Base-by-base conservation (phyloP, 2,113 vertebrate genomes). In the Mesitornis unicolor region DNA sequence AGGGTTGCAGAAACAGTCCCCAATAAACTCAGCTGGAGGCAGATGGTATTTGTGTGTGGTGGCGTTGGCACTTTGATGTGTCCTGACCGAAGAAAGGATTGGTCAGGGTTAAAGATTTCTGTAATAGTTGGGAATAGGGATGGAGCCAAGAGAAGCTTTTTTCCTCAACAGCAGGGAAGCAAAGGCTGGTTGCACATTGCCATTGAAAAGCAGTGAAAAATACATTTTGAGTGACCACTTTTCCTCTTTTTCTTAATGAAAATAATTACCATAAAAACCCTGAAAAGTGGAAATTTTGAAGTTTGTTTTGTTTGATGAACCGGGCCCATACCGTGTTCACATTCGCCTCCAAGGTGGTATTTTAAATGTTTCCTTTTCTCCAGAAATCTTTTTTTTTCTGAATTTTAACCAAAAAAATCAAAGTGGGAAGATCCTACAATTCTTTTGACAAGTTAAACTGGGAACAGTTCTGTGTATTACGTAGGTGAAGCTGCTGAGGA, bases 61-160 rank as follows among this genome's bases (percentile, higher is more conserved):
- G 47, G 29, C 71, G n/a, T 5, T 43, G 29, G 45, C 29, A 14
- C 36, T n/a, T 45, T 22, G 18, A 0, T 0, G 0, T 50, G 17
- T 74, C 67, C 57, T 6, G 0, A 42, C 2, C 6, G 36, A 69
- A 73, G 38, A 19, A 31, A 31, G 42, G 50, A 28, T 40, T 56
- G 48, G 22, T 70, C 24, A 5, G 42, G 16, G 12, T 63, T 29
- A 31, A 75, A 65, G 31, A 53, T 17, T 51, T 73, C 65, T 73
- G 21, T 42, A 47, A 19, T 51, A 38, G 47, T 35, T 17, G 28
- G n/a, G 25, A 80, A 29, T 13, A 24, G 26, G 59, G 35, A 74
- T 13, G 57, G 45, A 77, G 8, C 18, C 38, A 74, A 25, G 13
- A 26, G 31, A 67, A 40, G 21, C 38, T 73, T 82, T 73, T 82